Percentiles rank a stretch among this genome's conserved stretches.
These are phyloP conservation scores for Lasioglossum zephyrum DNA, from an alignment of 2,888 invertebrate genomes.

Conservation along the genomic window DNA sequence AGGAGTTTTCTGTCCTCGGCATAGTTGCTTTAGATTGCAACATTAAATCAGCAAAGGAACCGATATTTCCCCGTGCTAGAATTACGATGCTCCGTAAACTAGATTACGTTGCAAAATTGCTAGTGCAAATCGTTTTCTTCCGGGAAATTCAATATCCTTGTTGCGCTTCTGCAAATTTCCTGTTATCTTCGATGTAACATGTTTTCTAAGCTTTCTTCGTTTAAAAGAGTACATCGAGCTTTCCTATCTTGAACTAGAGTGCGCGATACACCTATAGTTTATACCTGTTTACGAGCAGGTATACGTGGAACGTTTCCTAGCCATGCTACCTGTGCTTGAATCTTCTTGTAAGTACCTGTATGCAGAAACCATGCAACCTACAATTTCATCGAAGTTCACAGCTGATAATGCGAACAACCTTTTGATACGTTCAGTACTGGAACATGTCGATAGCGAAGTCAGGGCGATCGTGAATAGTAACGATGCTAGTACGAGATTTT, in stretches of 20 bases:
- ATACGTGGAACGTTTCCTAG: neutral
- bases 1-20: neutral
- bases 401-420: neutral
- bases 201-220: neutral
- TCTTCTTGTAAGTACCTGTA: neutral
- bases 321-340: neutral
- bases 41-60: constrained; percentile 4
- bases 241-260: neutral
- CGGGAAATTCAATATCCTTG: neutral
- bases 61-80: neutral
- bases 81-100: neutral
- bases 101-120: neutral
- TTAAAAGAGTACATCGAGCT: neutral
- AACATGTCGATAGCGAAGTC: neutral
- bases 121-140: neutral
- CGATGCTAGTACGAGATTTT: too few relatives aligned
- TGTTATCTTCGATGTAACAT: neutral
- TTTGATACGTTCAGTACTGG: neutral
- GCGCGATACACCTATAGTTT: neutral
- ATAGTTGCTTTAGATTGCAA: neutral
- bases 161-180: neutral
- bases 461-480: neutral
- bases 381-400: neutral
- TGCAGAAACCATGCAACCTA: neutral
- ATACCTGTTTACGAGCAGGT: neutral